A percentile compares a stretch with the other conserved stretches of the same genome.
These are phyloP conservation scores for Ctenopoma kingsleyae DNA, from an alignment of 2,797 vertebrate species.

Conservation along the genomic window DNA sequence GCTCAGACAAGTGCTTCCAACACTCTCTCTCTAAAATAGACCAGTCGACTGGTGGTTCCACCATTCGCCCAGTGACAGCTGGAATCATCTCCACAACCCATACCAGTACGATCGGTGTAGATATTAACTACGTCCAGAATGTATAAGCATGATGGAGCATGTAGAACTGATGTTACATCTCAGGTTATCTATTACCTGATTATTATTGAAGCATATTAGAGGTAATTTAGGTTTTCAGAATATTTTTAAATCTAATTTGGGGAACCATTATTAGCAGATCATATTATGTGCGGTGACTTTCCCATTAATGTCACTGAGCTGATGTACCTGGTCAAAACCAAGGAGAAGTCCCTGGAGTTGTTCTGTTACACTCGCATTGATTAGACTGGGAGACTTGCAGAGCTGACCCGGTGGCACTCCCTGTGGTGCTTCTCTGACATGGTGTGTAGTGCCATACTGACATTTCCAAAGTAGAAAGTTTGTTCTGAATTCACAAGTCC, in stretches of 20 bases:
- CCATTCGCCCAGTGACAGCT: too few relatives aligned
- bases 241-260: not conserved
- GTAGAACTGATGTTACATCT: too few relatives aligned
- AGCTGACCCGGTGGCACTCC: slow-evolving; percentile 7
- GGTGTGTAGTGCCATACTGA: slow-evolving; percentile 8
- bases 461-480: too few relatives aligned
- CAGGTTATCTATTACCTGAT: too few relatives aligned
- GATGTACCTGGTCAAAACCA: slow-evolving; percentile 1
- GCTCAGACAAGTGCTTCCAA: too few relatives aligned
- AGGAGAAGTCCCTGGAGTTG: not conserved
- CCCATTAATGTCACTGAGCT: not conserved
- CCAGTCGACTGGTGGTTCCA: too few relatives aligned
- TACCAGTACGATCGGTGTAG: too few relatives aligned
- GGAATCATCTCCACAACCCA: too few relatives aligned
- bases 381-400: slow-evolving; percentile 23
- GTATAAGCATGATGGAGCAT: too few relatives aligned
- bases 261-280: not conserved
- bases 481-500: slow-evolving; percentile 2
- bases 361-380: slow-evolving; percentile 24
- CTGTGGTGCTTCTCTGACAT: slow-evolving; percentile 9
- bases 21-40: too few relatives aligned
- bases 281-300: not conserved
- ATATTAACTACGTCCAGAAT: too few relatives aligned
- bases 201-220: too few relatives aligned
- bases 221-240: not conserved